Evolutionary conservation across 1,140 invertebrate species (phyloP).

Genomic region (Danaus melanippus): DNA sequence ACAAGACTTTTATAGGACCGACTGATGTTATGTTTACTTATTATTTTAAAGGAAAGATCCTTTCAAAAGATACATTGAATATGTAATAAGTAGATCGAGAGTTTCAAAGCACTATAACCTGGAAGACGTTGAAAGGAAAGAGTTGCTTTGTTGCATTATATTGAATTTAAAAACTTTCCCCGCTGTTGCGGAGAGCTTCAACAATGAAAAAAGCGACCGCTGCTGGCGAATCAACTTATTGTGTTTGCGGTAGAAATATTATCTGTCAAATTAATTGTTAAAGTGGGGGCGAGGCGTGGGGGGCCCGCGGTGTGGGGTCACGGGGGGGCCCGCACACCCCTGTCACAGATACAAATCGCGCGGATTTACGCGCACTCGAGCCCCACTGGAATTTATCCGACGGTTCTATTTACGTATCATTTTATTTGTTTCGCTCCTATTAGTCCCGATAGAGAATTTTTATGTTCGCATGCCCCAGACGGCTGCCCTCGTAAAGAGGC

Average conservation of each 20-base stretch:
- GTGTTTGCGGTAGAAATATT: conserved; percentile 41
- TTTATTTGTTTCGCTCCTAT: conserved; percentile 71
- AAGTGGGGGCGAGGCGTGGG: conserved; percentile 26
- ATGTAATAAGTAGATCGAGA: too few species aligned
- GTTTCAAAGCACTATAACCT: too few species aligned
- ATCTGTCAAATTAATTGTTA: conserved; percentile 64
- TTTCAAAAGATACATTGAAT: too few species aligned
- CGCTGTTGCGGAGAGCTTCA: too few species aligned
- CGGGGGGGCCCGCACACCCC: conserved; percentile 38
- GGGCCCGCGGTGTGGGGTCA: conserved; percentile 14
- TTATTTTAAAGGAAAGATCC: too few species aligned
- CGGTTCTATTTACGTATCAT: conserved; percentile 69
- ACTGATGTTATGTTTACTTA: too few species aligned
- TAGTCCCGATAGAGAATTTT: conserved; percentile 72
- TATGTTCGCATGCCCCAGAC: conserved; percentile 65
- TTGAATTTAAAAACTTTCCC: too few species aligned
- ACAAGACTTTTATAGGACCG: too few species aligned
- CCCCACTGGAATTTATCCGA: conserved; percentile 68
- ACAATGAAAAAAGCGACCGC: too few species aligned
- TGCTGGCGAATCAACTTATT: conserved; percentile 20
- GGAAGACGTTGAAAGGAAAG: too few species aligned
- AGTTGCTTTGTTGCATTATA: too few species aligned
- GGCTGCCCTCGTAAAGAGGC: conserved; percentile 65
- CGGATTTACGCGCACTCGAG: conserved; percentile 68
- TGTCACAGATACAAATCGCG: conserved; percentile 70